phyloP scores from a whole-genome alignment of 2,113 vertebrate genomes.

The Dipodomys ordii region DNA sequence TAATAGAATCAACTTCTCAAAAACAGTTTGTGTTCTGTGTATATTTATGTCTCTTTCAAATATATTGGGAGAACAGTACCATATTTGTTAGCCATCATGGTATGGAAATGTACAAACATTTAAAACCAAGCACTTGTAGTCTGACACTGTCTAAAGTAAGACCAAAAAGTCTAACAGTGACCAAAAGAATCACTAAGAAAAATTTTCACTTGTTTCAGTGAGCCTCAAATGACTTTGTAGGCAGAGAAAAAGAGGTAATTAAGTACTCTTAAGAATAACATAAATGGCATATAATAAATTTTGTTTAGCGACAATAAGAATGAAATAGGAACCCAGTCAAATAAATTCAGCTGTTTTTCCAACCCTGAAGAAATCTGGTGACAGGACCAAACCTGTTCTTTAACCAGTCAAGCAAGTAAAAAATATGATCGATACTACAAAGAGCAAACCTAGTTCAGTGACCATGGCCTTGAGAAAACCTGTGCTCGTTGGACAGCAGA shows the following conservation, averaged over 20 bases:
- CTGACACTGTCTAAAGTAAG: not conserved
- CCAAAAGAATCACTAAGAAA: slow-evolving; percentile 58
- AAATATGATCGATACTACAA: slow-evolving; percentile 71
- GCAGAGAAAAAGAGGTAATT: slow-evolving; percentile 29
- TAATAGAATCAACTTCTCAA: not conserved
- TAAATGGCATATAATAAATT: slow-evolving; percentile 67
- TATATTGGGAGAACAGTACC: not conserved
- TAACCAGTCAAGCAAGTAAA: slow-evolving; percentile 71
- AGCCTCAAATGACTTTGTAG: slow-evolving; percentile 54
- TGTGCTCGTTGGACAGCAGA: not conserved
- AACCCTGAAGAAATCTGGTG: slow-evolving; percentile 76
- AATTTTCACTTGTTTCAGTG: slow-evolving; percentile 11
- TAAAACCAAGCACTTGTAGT: slow-evolving; percentile 33
- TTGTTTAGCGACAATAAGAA: slow-evolving; percentile 76
- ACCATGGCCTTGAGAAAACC: slow-evolving; percentile 51
- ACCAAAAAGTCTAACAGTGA: not conserved
- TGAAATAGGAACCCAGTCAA: slow-evolving; percentile 61
- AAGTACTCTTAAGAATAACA: slow-evolving; percentile 49
- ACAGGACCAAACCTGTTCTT: slow-evolving; percentile 84
- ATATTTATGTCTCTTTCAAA: not conserved
- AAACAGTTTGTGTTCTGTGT: slow-evolving; percentile 25
- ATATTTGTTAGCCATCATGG: not conserved
- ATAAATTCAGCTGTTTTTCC: slow-evolving; percentile 68
- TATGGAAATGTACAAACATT: slow-evolving; percentile 28
- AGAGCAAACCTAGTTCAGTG: slow-evolving; percentile 56